Evolutionary conservation across 2,888 invertebrate species (phyloP).

Genomic region (Platypus cylindrus): DNA sequence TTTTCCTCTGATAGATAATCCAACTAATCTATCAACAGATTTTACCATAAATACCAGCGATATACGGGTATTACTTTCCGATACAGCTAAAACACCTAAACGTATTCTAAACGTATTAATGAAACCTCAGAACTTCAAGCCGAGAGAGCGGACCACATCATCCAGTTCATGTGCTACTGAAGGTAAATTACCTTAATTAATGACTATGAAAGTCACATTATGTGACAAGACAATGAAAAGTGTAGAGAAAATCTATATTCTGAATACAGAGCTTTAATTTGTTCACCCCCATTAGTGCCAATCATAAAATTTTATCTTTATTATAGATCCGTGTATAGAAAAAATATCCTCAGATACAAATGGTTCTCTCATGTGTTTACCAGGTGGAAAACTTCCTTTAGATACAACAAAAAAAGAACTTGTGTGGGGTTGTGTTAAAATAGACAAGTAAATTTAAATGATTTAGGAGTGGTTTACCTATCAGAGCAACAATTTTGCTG

Average conservation of each 20-base stretch:
- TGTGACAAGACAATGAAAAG: too few relatives aligned
- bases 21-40: constrained; percentile 4
- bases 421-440: constrained; percentile 46
- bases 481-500: too few relatives aligned
- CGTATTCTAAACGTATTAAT: constrained; percentile 7
- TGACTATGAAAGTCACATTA: too few relatives aligned
- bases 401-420: constrained; percentile 43
- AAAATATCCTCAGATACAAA: constrained; percentile 18
- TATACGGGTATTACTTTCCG: constrained; percentile 15
- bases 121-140: too few relatives aligned
- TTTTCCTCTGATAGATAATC: constrained; percentile 24
- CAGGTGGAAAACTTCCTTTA: constrained; percentile 37
- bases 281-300: too few relatives aligned
- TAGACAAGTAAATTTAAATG: constrained; percentile 31
- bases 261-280: too few relatives aligned
- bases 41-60: constrained; percentile 23
- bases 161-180: too few relatives aligned
- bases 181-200: too few relatives aligned
- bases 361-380: constrained; percentile 27
- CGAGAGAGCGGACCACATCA: too few relatives aligned
- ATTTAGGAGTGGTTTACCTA: neutral
- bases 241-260: too few relatives aligned
- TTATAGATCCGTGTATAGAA: too few relatives aligned
- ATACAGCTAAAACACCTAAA: constrained; percentile 19
- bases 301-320: too few relatives aligned